Conservation (phyloP, 2,797 vertebrate genomes). For the Picus viridis region DNA sequence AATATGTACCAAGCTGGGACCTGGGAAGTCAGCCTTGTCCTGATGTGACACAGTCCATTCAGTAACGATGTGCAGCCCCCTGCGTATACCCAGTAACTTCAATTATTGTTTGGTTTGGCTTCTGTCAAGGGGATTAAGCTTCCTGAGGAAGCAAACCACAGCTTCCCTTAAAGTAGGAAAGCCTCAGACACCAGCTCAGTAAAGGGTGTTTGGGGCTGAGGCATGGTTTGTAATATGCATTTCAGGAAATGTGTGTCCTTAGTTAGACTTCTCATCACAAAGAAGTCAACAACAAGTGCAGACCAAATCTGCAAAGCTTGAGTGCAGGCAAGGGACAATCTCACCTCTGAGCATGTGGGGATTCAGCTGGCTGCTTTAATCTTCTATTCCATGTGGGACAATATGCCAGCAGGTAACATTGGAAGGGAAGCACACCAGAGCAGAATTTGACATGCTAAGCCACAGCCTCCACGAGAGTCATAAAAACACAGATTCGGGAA, state of each 20-base stretch:
- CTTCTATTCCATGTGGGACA: neutral
- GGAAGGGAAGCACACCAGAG: neutral
- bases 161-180: slow-evolving; percentile 12
- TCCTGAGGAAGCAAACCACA: neutral
- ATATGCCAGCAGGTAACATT: neutral
- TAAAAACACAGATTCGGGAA: neutral
- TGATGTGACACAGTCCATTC: neutral
- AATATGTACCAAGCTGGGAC: neutral
- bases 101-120: neutral
- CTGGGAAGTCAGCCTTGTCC: neutral
- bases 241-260: neutral
- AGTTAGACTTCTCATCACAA: neutral
- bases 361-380: neutral
- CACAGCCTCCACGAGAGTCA: neutral
- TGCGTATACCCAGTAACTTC: neutral
- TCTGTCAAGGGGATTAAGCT: neutral
- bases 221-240: neutral
- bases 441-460: neutral
- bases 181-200: neutral
- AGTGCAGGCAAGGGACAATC: neutral
- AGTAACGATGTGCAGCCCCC: neutral
- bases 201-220: neutral
- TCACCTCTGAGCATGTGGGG: neutral
- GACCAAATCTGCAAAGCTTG: neutral
- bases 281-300: neutral